Conservation (phyloP, 2,113 vertebrate genomes). For the Chaetodon trifascialis region DNA sequence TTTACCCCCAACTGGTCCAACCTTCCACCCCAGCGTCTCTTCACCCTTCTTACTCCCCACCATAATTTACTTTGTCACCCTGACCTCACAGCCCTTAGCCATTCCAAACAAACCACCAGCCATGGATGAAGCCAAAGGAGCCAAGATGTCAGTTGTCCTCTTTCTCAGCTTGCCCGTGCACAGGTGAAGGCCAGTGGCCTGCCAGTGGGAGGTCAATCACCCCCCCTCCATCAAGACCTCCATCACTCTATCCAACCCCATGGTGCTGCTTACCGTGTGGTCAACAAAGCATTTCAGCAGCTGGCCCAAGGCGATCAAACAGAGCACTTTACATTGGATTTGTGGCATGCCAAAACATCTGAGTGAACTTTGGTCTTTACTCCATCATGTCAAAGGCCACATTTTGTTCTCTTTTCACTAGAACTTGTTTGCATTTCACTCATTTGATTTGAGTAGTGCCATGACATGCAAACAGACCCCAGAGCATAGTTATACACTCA, state of each 20-base stretch:
- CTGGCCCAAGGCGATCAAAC: slow-evolving; percentile 53
- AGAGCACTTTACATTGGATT: slow-evolving; percentile 54
- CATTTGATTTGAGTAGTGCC: not conserved
- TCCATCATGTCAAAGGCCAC: slow-evolving; percentile 41
- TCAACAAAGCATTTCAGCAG: slow-evolving; percentile 67
- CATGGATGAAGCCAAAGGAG: slow-evolving; percentile 64
- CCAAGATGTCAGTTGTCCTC: slow-evolving; percentile 62
- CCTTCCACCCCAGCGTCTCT: slow-evolving; percentile 63
- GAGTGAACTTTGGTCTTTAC: slow-evolving; percentile 51
- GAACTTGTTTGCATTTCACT: not conserved
- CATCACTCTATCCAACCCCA: slow-evolving; percentile 20
- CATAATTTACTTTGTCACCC: slow-evolving; percentile 72
- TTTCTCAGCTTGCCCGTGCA: slow-evolving; percentile 55
- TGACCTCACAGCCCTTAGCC: slow-evolving; percentile 68
- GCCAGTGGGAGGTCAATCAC: slow-evolving; percentile 61
- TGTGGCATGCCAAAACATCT: slow-evolving; percentile 62
- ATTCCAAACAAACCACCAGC: slow-evolving; percentile 74
- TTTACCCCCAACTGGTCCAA: slow-evolving; percentile 74
- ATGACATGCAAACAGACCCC: not conserved
- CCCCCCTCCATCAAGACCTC: slow-evolving; percentile 37
- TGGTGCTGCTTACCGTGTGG: slow-evolving; percentile 70
- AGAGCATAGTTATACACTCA: not conserved
- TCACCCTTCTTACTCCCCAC: slow-evolving; percentile 54
- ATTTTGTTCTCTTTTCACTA: slow-evolving; percentile 36
- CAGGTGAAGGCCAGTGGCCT: slow-evolving; percentile 69